Conservation (phyloP, 2,888 invertebrate genomes). For the Orthosia gothica region DNA sequence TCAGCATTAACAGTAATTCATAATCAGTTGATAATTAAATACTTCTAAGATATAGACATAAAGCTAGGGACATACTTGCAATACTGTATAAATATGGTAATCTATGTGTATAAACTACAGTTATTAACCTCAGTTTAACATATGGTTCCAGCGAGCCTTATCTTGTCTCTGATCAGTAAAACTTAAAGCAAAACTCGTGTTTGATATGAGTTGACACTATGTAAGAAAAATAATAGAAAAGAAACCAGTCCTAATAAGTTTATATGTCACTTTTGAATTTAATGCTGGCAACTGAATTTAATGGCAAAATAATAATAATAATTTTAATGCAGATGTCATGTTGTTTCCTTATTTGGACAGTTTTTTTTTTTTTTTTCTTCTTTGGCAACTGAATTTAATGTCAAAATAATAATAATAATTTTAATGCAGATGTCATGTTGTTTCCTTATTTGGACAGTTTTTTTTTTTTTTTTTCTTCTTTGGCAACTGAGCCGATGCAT, state of each 20-base stretch:
- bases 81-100: background rate
- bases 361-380: too few species aligned
- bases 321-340: background rate
- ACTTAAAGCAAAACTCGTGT: background rate
- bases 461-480: too few species aligned
- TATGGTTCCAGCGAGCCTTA: background rate
- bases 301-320: background rate
- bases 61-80: background rate
- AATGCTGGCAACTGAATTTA: background rate
- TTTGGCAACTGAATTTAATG: too few species aligned
- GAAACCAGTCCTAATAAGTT: too few species aligned
- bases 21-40: constrained; percentile 5
- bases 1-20: background rate
- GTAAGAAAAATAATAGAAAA: too few species aligned
- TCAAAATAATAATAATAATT: too few species aligned
- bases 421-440: too few species aligned
- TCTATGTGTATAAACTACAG: background rate
- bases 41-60: background rate
- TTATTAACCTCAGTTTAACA: background rate
- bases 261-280: background rate
- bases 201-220: background rate
- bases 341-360: background rate
- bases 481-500: too few species aligned
- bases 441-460: too few species aligned
- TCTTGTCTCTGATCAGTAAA: background rate